Conservation (phyloP, 2,888 invertebrate species). For the Drepana falcataria region DNA sequence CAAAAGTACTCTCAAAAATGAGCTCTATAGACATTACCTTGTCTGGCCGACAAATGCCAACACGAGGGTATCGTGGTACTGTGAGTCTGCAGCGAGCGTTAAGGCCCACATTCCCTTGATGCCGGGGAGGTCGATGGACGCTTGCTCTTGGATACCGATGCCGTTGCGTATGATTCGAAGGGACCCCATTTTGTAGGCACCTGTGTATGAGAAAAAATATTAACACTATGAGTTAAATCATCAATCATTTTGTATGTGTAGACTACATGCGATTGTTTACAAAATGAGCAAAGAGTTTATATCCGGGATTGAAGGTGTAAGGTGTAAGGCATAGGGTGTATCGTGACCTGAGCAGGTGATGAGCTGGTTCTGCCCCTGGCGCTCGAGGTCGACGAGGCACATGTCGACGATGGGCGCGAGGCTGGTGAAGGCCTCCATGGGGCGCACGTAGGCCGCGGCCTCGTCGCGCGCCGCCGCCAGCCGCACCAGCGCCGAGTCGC, state of each 20-base stretch:
- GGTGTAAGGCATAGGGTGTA: background rate
- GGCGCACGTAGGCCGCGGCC: conserved; percentile 91
- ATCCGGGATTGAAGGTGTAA: too few relatives aligned
- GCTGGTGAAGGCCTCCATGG: conserved; percentile 98
- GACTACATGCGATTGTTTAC: too few relatives aligned
- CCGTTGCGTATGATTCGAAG: conserved; percentile 98
- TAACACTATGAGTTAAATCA: too few relatives aligned
- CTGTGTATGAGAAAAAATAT: conserved; percentile 38
- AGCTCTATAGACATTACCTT: conserved; percentile 57
- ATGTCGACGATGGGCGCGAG: conserved; percentile 98
- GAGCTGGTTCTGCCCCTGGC: conserved; percentile 98
- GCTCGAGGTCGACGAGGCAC: conserved; percentile 97
- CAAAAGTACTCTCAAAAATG: too few relatives aligned
- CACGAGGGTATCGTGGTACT: conserved; percentile 96
- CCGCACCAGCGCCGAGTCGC: conserved; percentile 97
- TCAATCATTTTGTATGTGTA: too few relatives aligned
- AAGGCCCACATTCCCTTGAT: conserved; percentile 99
- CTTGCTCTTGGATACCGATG: conserved; percentile 98
- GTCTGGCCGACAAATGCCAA: conserved; percentile 98
- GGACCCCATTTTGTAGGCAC: conserved; percentile 98
- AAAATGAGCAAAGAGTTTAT: too few relatives aligned
- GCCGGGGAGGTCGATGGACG: conserved; percentile 96
- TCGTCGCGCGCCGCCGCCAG: conserved; percentile 91
- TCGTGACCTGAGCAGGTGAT: conserved; percentile 94
- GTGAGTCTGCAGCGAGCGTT: conserved; percentile 65